Base-by-base conservation (phyloP, 2,797 vertebrate species). In the Euphonia xanthogaster region DNA sequence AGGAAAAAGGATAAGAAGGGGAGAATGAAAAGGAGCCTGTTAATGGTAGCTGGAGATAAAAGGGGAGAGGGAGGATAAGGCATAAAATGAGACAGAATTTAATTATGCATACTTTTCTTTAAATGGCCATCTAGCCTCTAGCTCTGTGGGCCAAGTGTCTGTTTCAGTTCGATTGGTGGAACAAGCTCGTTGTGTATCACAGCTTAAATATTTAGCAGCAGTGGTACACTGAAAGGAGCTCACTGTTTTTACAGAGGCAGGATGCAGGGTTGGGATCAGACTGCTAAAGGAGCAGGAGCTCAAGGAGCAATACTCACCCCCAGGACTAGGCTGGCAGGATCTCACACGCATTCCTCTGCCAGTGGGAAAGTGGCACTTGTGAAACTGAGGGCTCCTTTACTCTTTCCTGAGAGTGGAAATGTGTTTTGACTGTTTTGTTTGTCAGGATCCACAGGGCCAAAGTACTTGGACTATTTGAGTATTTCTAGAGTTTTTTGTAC, bases 51-150 rank as follows among this genome's bases (percentile, higher is more conserved):
- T 80, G 37, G 83, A 77, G 81, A 93, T 74, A 57, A 90, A 96
- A 88, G 20, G 11, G 15, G 62, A 93, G 78, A 95, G 67, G 71
- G 77, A 95, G 86, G 79, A 89, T 93, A 94, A 96, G 83, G 84
- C 14, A 3, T 93, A 91, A 95, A 95, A 90, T 96, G 63, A 96
- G 91, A 67, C 60, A 53, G 86, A 93, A 95, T 88, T 94, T 94
- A 88, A 93, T 96, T 96, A 95, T 88, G 70, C 71, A 92, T 71
- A 88, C 70, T 88, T 89, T 77, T 75, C 71, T 94, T 73, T 94
- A 94, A 93, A 96, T 77, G 96, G 54, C 71, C 67, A 79, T 73
- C 58, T 57, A 44, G 55, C 93, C 74, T 86, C 60, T 8, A 91
- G 84, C 71, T 86, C 62, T 12, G 2, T 28, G 70, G 83, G 92